Conservation (phyloP, 1,140 invertebrate species). For the Tetraneura akinire region DNA sequence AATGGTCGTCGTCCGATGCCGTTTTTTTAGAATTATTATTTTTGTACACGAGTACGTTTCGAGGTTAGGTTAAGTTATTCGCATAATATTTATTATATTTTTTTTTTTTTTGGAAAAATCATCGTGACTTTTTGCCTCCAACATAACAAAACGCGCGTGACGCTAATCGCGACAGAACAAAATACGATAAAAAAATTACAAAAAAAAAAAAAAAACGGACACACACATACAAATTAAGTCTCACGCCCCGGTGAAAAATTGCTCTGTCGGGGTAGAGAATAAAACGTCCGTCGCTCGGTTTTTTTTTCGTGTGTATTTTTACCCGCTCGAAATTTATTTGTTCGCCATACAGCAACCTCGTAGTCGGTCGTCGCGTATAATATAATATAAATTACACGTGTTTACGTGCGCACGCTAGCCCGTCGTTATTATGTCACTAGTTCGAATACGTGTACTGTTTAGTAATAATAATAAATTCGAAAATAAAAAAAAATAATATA, state of each 20-base stretch:
- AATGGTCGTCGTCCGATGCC: background rate
- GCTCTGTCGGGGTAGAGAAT: conserved; percentile 15
- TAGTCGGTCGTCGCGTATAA: no score
- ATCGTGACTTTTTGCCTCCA: background rate
- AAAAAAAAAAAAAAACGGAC: background rate
- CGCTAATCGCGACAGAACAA: conserved; percentile 21
- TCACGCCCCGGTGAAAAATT: conserved; percentile 36
- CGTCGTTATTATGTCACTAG: conserved; percentile 45
- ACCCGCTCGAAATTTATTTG: conserved; percentile 47
- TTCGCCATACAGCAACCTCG: no score
- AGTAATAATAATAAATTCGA: conserved; percentile 31
- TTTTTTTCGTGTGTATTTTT: no score
- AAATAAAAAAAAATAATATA: conserved; percentile 29
- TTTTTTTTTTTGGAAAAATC: background rate
- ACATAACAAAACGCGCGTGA: conserved; percentile 21
- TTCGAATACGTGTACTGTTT: conserved; percentile 37
- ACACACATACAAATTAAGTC: conserved; percentile 15
- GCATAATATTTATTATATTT: no score
- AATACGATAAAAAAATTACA: background rate
- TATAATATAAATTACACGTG: conserved; percentile 46
- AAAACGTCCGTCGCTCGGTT: conserved; percentile 7
- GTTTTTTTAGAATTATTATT: conserved; percentile 6
- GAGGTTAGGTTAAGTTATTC: no score
- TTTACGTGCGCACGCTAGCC: conserved; percentile 22
- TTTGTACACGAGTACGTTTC: no score